phyloP scores from a whole-genome alignment of 2,113 vertebrate genomes.

The Anolis carolinensis region DNA sequence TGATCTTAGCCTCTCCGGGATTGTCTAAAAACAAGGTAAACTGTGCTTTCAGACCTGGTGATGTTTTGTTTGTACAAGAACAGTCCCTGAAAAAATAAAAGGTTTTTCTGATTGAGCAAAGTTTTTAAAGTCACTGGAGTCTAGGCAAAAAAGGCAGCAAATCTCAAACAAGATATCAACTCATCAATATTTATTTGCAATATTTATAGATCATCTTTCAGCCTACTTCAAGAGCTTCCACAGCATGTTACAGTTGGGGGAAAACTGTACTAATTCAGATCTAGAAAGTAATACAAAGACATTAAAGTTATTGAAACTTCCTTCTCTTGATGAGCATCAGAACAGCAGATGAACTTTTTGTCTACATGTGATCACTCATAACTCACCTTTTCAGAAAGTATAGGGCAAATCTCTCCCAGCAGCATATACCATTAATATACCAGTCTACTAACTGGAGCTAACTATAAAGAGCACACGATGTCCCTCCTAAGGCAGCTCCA shows the following conservation, averaged over 20 bases:
- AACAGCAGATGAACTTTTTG: not conserved
- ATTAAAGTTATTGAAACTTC: not conserved
- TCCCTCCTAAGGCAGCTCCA: too few relatives aligned
- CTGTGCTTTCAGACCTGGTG: not conserved
- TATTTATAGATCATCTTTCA: not conserved
- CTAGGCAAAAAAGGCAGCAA: not conserved
- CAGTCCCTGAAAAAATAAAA: not conserved
- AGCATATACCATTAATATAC: not conserved
- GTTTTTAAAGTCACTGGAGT: not conserved
- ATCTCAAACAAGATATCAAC: not conserved
- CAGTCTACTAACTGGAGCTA: too few relatives aligned
- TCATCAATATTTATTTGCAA: not conserved
- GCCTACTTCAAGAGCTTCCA: not conserved
- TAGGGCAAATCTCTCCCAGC: not conserved
- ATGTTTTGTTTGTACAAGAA: not conserved
- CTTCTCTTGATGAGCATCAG: too few relatives aligned
- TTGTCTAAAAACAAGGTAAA: not conserved
- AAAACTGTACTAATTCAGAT: not conserved
- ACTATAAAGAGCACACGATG: too few relatives aligned
- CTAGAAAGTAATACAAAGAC: not conserved
- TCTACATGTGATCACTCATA: not conserved
- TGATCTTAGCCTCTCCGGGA: accelerated
- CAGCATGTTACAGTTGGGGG: not conserved
- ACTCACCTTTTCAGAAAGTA: not conserved
- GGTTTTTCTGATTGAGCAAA: not conserved